phyloP scores from a whole-genome alignment of 2,797 vertebrate species.

The Trematomus bernacchii region DNA sequence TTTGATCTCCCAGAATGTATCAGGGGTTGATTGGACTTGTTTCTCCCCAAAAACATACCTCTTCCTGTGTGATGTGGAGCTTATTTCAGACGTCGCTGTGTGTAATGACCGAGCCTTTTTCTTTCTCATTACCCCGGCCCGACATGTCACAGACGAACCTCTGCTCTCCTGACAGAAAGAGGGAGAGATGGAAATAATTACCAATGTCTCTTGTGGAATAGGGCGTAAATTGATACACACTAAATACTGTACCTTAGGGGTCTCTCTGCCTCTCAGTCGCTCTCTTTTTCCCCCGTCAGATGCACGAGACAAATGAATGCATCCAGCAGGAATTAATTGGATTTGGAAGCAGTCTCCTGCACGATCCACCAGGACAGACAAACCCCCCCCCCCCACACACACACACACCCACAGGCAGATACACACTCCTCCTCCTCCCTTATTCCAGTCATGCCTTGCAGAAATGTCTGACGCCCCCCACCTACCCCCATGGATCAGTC shows the following conservation, averaged over 20 bases:
- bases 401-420: conserved; percentile 39
- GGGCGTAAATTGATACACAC: conserved; percentile 82
- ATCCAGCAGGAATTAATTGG: conserved; percentile 87
- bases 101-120: conserved; percentile 76
- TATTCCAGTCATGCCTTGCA: conserved; percentile 84
- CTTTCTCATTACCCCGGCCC: conserved; percentile 73
- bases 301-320: conserved; percentile 82
- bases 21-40: conserved; percentile 12
- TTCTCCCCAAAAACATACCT: conserved; percentile 10
- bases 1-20: conserved; percentile 33
- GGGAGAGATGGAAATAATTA: conserved; percentile 81
- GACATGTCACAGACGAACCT: conserved; percentile 69
- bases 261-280: conserved; percentile 44
- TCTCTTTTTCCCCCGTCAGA: conserved; percentile 56
- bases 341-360: conserved; percentile 83
- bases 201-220: conserved; percentile 80
- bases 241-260: conserved; percentile 79
- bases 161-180: conserved; percentile 67
- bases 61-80: conserved; percentile 50
- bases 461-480: conserved; percentile 75
- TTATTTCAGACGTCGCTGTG: conserved; percentile 64
- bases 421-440: conserved; percentile 61
- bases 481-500: conserved; percentile 67
- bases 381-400: conserved; percentile 18
- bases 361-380: conserved; percentile 80